Conservation (phyloP, 2,888 invertebrate genomes). For the Protophormia terraenovae region DNA sequence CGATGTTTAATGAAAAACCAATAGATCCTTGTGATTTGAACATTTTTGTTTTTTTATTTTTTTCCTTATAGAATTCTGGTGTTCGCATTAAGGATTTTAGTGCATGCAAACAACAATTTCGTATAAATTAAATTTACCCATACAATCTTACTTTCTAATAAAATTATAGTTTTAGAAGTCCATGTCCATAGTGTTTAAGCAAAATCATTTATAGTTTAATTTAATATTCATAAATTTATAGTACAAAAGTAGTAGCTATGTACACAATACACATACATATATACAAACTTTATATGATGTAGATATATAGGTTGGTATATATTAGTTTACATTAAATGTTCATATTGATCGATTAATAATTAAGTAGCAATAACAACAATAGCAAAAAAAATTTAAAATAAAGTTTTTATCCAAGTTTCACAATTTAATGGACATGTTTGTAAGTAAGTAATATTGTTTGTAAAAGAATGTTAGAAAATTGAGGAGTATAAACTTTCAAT, state of each 20-base stretch:
- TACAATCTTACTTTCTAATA: too few relatives aligned
- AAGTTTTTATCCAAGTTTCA: not conserved
- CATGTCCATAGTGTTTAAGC: not conserved
- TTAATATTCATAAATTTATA: not conserved
- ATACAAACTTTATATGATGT: too few relatives aligned
- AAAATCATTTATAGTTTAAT: not conserved
- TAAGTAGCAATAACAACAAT: not conserved
- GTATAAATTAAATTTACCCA: not conserved
- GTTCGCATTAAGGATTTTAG: not conserved
- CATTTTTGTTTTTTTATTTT: not conserved
- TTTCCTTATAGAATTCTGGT: not conserved
- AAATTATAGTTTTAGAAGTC: too few relatives aligned
- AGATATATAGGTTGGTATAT: too few relatives aligned
- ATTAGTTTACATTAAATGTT: not conserved
- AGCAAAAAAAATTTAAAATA: not conserved
- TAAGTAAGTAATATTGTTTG: not conserved
- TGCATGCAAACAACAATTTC: not conserved
- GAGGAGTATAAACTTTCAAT: not conserved
- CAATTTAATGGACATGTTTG: not conserved
- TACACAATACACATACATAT: not conserved
- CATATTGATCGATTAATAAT: conserved; percentile 19
- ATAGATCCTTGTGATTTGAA: conserved; percentile 32
- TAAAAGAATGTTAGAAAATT: not conserved
- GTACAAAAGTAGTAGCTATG: not conserved
- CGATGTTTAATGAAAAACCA: conserved; percentile 43